Conservation (phyloP, 2,888 invertebrate genomes). For the Sicus ferrugineus region DNA sequence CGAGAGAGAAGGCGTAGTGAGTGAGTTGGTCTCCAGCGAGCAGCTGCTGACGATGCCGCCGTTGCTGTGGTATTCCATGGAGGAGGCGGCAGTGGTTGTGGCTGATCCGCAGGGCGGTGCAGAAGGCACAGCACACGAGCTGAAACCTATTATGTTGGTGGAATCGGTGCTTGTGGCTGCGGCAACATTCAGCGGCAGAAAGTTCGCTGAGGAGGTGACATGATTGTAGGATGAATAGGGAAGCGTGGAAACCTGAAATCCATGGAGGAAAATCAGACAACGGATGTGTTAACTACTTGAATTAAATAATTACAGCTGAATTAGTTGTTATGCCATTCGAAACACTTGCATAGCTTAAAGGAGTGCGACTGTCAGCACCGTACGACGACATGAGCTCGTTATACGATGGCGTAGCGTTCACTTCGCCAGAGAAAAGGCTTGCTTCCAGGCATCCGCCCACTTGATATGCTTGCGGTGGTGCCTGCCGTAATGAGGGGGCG, state of each 20-base stretch:
- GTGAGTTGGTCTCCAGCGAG: conserved; percentile 50
- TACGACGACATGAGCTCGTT: conserved; percentile 55
- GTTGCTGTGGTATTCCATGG: conserved; percentile 44
- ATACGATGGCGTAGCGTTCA: conserved; percentile 52
- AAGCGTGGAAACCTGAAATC: conserved; percentile 37
- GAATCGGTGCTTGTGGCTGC: background rate
- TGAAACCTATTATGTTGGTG: conserved; percentile 44
- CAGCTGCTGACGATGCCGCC: conserved; percentile 20
- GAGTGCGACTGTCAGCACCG: conserved; percentile 42
- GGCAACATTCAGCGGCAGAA: conserved; percentile 40
- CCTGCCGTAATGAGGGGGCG: conserved; percentile 25
- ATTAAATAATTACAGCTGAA: conserved; percentile 10
- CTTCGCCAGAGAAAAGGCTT: conserved; percentile 47
- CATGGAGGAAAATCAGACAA: background rate
- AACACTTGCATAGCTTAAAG: conserved; percentile 47
- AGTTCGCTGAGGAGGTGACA: conserved; percentile 24
- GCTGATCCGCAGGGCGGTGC: conserved; percentile 55
- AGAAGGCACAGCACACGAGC: conserved; percentile 58
- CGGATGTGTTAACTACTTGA: background rate
- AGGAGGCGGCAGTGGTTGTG: conserved; percentile 54
- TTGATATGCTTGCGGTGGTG: conserved; percentile 37
- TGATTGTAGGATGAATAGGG: conserved; percentile 42
- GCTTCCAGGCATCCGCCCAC: conserved; percentile 54
- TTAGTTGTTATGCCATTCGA: conserved; percentile 4
- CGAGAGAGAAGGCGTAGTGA: conserved; percentile 17